These are phyloP conservation scores for Leucoma salicis DNA, from an alignment of 2,888 invertebrate genomes.

Conservation along the genomic window DNA sequence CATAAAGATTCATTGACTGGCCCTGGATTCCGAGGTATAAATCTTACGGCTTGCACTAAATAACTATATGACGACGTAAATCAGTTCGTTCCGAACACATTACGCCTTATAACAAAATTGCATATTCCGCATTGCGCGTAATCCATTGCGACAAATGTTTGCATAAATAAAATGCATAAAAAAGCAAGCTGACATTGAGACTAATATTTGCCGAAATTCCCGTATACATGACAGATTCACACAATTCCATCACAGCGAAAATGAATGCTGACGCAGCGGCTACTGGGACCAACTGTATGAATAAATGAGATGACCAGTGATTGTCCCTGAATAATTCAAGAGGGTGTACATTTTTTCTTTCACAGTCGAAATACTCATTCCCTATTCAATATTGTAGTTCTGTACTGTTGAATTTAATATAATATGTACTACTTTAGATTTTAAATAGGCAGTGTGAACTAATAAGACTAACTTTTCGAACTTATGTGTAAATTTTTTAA, in stretches of 20 bases:
- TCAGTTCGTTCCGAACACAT: no score
- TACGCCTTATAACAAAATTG: no score
- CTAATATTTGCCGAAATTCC: slow-evolving; percentile 9
- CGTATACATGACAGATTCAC: slow-evolving; percentile 21
- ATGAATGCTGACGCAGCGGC: slow-evolving; percentile 31
- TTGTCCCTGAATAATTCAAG: slow-evolving; percentile 74
- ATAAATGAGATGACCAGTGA: slow-evolving; percentile 74
- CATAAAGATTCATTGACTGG: no score
- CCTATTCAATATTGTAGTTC: slow-evolving; percentile 63
- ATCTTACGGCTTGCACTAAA: background rate
- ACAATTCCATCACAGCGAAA: slow-evolving; percentile 32
- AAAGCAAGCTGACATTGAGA: slow-evolving; percentile 16
- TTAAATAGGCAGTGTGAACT: no score
- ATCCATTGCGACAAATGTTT: background rate
- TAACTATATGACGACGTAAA: background rate
- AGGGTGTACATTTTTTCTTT: slow-evolving; percentile 36
- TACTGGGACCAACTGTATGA: slow-evolving; percentile 52
- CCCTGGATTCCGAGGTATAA: no score
- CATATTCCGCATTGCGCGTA: no score
- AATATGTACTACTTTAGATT: slow-evolving; percentile 43
- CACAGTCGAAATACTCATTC: slow-evolving; percentile 40
- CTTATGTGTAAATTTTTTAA: no score
- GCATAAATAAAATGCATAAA: background rate
- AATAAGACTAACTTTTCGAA: no score
- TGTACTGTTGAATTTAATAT: slow-evolving; percentile 55